These are phyloP conservation scores for Dendrocopos noguchii DNA, from an alignment of 2,113 vertebrate species.

Conservation along the genomic window DNA sequence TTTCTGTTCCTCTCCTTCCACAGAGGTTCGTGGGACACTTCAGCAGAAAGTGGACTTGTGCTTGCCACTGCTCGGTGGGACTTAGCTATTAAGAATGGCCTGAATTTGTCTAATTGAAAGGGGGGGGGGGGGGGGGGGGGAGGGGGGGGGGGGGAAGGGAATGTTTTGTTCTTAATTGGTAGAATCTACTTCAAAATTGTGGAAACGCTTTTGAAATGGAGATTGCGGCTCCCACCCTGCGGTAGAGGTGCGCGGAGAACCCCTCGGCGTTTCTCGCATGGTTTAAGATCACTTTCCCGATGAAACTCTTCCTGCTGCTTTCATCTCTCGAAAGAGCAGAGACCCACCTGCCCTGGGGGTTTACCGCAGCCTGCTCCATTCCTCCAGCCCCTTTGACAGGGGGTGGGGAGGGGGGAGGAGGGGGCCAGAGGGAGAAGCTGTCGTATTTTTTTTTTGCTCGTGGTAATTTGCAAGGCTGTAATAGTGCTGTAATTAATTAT, in stretches of 20 bases:
- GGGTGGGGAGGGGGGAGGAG: no score
- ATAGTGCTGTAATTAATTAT: neutral
- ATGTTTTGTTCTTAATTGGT: neutral
- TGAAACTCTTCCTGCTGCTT: neutral
- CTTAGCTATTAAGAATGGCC: neutral
- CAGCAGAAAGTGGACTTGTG: neutral
- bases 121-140: neutral
- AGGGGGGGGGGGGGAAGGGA: neutral
- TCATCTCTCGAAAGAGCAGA: neutral
- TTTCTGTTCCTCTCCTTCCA: neutral
- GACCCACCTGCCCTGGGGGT: neutral
- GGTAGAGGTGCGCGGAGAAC: neutral
- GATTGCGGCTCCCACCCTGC: neutral
- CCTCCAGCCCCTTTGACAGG: rapidly evolving
- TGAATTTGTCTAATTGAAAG: neutral
- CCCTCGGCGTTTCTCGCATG: neutral
- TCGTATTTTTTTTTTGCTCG: neutral
- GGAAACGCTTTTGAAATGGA: neutral
- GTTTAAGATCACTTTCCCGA: neutral
- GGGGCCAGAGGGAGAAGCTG: neutral
- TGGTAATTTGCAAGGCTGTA: neutral
- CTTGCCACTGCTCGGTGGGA: neutral
- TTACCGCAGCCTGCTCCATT: neutral
- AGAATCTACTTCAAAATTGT: neutral
- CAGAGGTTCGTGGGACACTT: neutral